phyloP scores from a whole-genome alignment of 2,888 invertebrate species.

The Parnassius glacialis region DNA sequence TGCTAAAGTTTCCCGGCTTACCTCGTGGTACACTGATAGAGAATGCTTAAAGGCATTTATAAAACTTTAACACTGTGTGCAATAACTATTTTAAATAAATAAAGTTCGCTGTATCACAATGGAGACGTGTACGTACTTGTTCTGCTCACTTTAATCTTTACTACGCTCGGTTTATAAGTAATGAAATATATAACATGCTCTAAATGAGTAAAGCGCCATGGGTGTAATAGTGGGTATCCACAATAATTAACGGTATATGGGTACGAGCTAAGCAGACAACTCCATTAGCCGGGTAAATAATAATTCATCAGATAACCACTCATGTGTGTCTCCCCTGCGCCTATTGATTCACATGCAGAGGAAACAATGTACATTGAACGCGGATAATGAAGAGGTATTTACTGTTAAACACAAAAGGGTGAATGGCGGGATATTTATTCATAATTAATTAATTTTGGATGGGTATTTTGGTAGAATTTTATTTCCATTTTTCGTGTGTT shows the following conservation, averaged over 20 bases:
- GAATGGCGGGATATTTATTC: slow-evolving; percentile 30
- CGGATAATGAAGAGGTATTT: slow-evolving; percentile 32
- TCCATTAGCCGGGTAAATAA: slow-evolving; percentile 31
- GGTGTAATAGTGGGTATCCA: not conserved
- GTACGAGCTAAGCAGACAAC: slow-evolving; percentile 20
- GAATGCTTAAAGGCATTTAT: too few relatives aligned
- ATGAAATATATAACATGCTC: too few relatives aligned
- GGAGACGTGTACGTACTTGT: too few relatives aligned
- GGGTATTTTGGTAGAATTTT: slow-evolving; percentile 12
- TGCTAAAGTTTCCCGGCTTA: too few relatives aligned
- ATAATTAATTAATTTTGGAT: slow-evolving; percentile 25
- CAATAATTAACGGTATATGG: slow-evolving; percentile 18
- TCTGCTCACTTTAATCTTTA: too few relatives aligned
- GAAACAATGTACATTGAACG: slow-evolving; percentile 42
- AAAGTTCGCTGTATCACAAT: too few relatives aligned
- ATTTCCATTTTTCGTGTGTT: not conserved
- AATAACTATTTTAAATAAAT: too few relatives aligned
- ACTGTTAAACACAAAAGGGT: slow-evolving; percentile 32
- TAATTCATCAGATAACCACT: slow-evolving; percentile 49
- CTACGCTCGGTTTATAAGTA: too few relatives aligned
- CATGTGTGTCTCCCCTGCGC: slow-evolving; percentile 42
- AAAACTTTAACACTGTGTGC: too few relatives aligned
- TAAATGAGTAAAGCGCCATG: not conserved
- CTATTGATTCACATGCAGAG: slow-evolving; percentile 31
- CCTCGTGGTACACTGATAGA: too few relatives aligned